A percentile compares a stretch with the other conserved stretches of the same genome.
Evolutionary conservation across 2,888 invertebrate genomes (phyloP).

Genomic region (Caenorhabditis sp.): DNA sequence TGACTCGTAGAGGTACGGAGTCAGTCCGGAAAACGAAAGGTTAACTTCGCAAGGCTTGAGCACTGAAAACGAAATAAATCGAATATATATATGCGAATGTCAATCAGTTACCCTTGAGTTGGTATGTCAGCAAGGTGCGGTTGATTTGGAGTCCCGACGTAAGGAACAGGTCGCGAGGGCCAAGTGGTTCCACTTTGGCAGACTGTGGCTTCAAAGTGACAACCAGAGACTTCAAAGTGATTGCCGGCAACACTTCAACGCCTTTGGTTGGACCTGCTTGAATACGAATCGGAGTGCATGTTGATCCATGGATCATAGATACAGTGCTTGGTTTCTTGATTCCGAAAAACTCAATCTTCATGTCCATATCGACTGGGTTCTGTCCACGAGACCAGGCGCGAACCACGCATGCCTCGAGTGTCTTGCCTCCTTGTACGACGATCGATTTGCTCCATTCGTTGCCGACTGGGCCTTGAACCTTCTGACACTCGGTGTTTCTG

Average conservation of each 20-base stretch:
- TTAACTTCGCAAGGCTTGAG: conserved; percentile 70
- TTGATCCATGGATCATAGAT: conserved; percentile 58
- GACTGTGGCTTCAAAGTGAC: conserved; percentile 86
- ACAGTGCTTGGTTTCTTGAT: conserved; percentile 47
- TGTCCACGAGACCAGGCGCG: conserved; percentile 66
- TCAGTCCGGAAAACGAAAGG: conserved; percentile 89
- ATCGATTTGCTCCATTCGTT: conserved; percentile 68
- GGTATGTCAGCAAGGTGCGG: conserved; percentile 92
- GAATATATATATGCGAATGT: background rate
- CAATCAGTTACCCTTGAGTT: conserved; percentile 86
- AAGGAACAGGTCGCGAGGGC: conserved; percentile 91
- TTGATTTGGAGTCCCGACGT: conserved; percentile 91
- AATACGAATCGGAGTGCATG: conserved; percentile 45
- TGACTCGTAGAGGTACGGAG: conserved; percentile 94
- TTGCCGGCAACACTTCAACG: conserved; percentile 59
- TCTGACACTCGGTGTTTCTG: conserved; percentile 89
- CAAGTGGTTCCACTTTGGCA: conserved; percentile 89
- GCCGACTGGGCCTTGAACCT: conserved; percentile 83
- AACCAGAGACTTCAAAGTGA: conserved; percentile 62
- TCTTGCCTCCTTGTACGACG: conserved; percentile 87
- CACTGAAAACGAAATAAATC: conserved; percentile 68
- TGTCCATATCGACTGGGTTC: conserved; percentile 63
- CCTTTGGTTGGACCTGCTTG: conserved; percentile 65
- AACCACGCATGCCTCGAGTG: conserved; percentile 87
- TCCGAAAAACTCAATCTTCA: conserved; percentile 74